Base-by-base conservation (phyloP, 2,888 invertebrate genomes). In the Stenoptilia bipunctidactyla region DNA sequence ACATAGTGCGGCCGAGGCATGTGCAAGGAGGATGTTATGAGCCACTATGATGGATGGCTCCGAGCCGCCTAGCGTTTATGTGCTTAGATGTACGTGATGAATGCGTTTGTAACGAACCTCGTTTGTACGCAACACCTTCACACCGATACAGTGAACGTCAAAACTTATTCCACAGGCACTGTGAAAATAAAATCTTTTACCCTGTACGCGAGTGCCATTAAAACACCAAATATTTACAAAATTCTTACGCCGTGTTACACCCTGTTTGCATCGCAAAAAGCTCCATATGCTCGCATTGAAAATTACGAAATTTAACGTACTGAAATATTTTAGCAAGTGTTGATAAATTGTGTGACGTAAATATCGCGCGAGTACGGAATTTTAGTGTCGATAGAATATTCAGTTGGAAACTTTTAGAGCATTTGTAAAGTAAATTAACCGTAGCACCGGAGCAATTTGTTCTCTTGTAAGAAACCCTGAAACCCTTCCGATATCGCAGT, bases 41-140 rank as follows among this genome's bases (percentile, higher is more conserved):
- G 71, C 69, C 63, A 67, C 65, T 57, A 55, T 77, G 77, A 79
- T 77, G 73, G 75, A 80, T 79, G 70, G 70, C 58, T 60, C 52
- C 30, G 25, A 12, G 30, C 9, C 9, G 30, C 30, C 12, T n/a
- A 30, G 3, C 30, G 10, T 12, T 30, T 30, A 30, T 30, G 12
- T 30, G 12, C n/a, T 30, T n/a, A 30, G 6, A 30, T 30, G 30
- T 30, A 30, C n/a, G 12, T 30, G 30, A 30, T 30, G 30, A 30
- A 30, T 30, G 9, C 30, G 30, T 30, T 12, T 12, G 30, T 3
- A 30, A 30, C 30, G 3, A 8, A 30, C 30, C 30, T 30, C 30
- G 30, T n/a, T n/a, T 20, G 20, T 20, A 5, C 20, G 8, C 20
- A 20, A 20, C 20, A 20, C 20, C 20, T 5, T 20, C 3, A n/a